Conservation (phyloP, 2,888 invertebrate genomes). For the Siphlonurus alternatus region DNA sequence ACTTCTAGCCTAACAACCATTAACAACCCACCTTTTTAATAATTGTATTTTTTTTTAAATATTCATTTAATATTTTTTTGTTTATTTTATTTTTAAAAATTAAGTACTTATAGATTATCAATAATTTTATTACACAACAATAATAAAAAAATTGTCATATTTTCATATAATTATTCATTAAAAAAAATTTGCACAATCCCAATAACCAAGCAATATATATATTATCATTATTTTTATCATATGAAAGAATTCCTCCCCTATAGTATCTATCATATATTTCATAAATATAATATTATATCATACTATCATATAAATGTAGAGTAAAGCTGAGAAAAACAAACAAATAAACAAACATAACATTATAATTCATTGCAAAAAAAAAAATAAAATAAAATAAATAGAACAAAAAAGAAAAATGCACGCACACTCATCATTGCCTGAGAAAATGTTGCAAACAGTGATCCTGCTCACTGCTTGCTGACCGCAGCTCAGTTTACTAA, state of each 20-base stretch:
- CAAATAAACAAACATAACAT: too few species aligned
- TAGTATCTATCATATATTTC: background rate
- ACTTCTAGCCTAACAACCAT: slow-evolving; percentile 1
- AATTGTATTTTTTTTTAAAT: background rate
- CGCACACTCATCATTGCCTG: too few species aligned
- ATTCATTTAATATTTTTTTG: background rate
- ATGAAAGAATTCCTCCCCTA: background rate
- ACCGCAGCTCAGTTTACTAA: too few species aligned
- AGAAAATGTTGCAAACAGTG: too few species aligned
- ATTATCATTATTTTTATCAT: background rate
- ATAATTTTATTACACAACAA: background rate
- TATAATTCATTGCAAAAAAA: too few species aligned
- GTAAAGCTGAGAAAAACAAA: too few species aligned
- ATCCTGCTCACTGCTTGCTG: too few species aligned
- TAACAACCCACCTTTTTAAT: background rate
- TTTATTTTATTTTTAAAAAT: background rate
- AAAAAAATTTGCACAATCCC: background rate
- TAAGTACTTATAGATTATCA: background rate
- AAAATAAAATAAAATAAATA: too few species aligned
- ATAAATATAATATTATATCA: background rate
- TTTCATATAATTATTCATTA: background rate
- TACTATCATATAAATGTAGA: too few species aligned
- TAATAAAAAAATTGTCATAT: background rate
- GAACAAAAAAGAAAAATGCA: too few species aligned
- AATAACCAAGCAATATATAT: background rate